Conservation (phyloP, 1,140 invertebrate species). For the Hyles euphorbiae region DNA sequence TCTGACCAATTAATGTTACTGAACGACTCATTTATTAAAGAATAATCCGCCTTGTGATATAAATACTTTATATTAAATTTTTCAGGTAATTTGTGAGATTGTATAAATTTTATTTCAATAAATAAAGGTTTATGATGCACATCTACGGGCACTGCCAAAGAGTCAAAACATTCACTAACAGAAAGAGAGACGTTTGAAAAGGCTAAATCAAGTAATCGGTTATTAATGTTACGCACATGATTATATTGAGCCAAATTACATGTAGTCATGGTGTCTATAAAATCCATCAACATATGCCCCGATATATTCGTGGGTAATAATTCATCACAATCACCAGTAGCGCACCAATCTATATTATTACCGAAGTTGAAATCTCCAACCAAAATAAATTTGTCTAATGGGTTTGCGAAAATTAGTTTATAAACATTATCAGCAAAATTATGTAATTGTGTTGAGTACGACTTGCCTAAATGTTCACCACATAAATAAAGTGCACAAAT, state of each 20-base stretch:
- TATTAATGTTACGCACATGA: neutral
- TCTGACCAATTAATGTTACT: constrained; percentile 3
- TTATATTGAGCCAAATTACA: constrained; percentile 13
- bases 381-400: constrained; percentile 12
- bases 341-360: neutral
- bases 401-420: constrained; percentile 3
- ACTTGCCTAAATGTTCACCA: constrained; percentile 15
- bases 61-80: neutral
- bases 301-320: neutral
- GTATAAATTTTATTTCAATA: neutral
- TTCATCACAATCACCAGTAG: neutral
- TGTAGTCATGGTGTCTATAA: constrained; percentile 2
- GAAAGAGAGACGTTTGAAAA: neutral
- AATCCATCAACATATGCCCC: neutral
- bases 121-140: constrained; percentile 1
- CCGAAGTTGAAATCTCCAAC: constrained; percentile 5
- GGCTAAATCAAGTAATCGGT: too few species aligned
- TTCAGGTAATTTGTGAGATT: neutral
- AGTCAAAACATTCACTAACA: constrained; percentile 6
- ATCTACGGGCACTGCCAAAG: constrained; percentile 5
- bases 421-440: constrained; percentile 15
- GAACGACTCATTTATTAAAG: constrained; percentile 1
- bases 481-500: constrained; percentile 23
- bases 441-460: constrained; percentile 11
- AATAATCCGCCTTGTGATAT: constrained; percentile 2